Percentiles rank a stretch among this genome's conserved stretches.
Evolutionary conservation across 2,888 invertebrate species (phyloP).

Genomic region (Cataglyphis cursor): DNA sequence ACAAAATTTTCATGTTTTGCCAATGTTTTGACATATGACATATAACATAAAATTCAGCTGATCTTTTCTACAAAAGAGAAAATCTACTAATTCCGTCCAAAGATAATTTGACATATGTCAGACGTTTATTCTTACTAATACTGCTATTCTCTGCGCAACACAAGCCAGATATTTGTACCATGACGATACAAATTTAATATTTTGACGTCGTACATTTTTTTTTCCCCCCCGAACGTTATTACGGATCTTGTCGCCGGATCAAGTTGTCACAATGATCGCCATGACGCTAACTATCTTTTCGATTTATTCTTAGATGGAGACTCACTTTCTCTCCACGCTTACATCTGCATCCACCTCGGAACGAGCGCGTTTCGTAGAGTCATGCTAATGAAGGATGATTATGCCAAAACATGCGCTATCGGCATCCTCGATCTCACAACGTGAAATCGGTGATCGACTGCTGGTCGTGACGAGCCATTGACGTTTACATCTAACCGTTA

Average conservation of each 20-base stretch:
- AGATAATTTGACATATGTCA: not conserved
- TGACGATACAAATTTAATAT: slow-evolving; percentile 10
- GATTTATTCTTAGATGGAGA: slow-evolving; percentile 45
- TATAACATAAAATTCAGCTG: too few relatives aligned
- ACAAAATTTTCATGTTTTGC: too few relatives aligned
- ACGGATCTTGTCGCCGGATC: slow-evolving; percentile 46
- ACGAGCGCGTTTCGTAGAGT: slow-evolving; percentile 39
- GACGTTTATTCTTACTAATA: not conserved
- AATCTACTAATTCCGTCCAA: not conserved
- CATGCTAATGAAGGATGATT: slow-evolving; percentile 70
- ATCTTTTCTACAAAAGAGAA: not conserved
- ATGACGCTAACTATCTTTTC: slow-evolving; percentile 13
- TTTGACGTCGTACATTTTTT: slow-evolving; percentile 32
- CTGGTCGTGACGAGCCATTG: slow-evolving; percentile 44
- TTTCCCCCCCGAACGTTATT: not conserved
- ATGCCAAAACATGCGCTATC: slow-evolving; percentile 68
- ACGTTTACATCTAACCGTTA: slow-evolving; percentile 53
- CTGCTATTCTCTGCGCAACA: not conserved
- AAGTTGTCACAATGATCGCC: slow-evolving; percentile 45
- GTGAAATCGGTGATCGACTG: slow-evolving; percentile 58
- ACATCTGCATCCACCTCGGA: slow-evolving; percentile 22
- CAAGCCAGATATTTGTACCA: not conserved
- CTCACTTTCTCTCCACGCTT: slow-evolving; percentile 45
- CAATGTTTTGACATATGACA: too few relatives aligned
- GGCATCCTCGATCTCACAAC: slow-evolving; percentile 53